Base-by-base conservation (phyloP, 2,113 vertebrate genomes). In the Xerus inauris region DNA sequence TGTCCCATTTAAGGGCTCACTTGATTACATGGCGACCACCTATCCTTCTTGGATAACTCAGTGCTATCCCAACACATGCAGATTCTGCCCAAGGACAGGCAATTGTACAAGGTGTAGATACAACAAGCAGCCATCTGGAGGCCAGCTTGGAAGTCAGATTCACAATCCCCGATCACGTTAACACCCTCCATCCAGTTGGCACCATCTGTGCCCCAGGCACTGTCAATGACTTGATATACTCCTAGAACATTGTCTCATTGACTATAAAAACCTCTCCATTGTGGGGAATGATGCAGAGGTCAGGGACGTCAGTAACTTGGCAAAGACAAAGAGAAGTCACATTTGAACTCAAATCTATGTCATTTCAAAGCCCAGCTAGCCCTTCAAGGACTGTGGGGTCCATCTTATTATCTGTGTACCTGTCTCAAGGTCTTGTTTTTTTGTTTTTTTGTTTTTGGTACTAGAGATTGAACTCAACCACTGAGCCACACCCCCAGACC, bases 41-140 rank as follows among this genome's bases (percentile, higher is more conserved):
- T 57, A 76, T 81, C 17, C 20, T 77, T 87, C 88, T 80, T 57
- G 20, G 51, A 76, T 76, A 87, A 90, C 24, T 75, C 72, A 57
- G 38, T 32, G 67, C 69, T 45, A 77, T 2, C 40, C 28, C n/a
- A 69, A 19, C 51, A n/a, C 13, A 93, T 35, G 79, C 40, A 57
- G 85, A 54, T 49, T 71, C 72, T 28, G 11, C 16, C 13, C 45
- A 38, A 85, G 67, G 35, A 40, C 6, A 90, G 42, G 57, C 22
- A 26, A 59, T 75, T 20, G 49, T 35, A 38, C 13, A 54, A 59
- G 38, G 4, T 13, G 10, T 19, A 8, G 40, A 71, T 35, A 17
- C 10, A 3, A 35, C 22, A 3, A 19, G 14, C 12, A 10, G 22
- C 54, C 22, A 77, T 24, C 40, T 0, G 5, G 14, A 11, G 0